Percentiles rank a stretch among this genome's conserved stretches.
Evolutionary conservation across 2,113 vertebrate species (phyloP).

Genomic region (Otis tarda): DNA sequence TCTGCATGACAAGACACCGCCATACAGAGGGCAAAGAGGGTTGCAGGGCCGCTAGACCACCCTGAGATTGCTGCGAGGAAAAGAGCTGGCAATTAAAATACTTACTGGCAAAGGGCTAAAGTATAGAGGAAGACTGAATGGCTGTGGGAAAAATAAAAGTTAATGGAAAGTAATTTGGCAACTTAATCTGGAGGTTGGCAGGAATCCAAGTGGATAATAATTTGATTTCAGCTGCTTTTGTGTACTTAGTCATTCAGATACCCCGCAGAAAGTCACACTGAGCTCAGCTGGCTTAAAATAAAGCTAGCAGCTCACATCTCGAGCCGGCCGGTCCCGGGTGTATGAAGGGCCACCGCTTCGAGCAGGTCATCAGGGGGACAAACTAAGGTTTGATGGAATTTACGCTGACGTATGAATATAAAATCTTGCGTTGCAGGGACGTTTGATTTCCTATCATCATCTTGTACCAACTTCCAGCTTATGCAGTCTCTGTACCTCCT

Average conservation of each 20-base stretch:
- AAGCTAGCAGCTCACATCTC: neutral
- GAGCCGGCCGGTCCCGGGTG: fast-evolving
- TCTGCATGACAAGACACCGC: neutral
- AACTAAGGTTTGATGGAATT: fast-evolving
- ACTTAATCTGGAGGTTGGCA: constrained; percentile 34
- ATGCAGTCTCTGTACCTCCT: neutral
- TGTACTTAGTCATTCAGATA: constrained; percentile 33
- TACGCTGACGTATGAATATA: fast-evolving
- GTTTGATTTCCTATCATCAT: neutral
- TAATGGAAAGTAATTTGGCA: constrained; percentile 60
- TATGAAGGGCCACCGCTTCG: fast-evolving
- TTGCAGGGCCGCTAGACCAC: neutral
- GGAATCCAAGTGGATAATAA: constrained; percentile 34
- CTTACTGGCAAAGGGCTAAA: constrained; percentile 8
- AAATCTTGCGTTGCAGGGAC: neutral
- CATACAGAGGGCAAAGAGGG: neutral
- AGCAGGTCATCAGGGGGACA: neutral
- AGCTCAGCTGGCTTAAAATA: neutral
- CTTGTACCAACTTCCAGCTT: neutral
- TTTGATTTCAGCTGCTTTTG: constrained; percentile 52
- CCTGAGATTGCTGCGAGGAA: neutral
- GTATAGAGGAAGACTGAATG: neutral
- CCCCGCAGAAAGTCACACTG: constrained; percentile 3
- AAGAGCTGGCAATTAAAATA: neutral
- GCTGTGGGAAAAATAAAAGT: constrained; percentile 47